Conservation (phyloP, 1,140 invertebrate genomes). For the Ceratosolen fusciceps region DNA sequence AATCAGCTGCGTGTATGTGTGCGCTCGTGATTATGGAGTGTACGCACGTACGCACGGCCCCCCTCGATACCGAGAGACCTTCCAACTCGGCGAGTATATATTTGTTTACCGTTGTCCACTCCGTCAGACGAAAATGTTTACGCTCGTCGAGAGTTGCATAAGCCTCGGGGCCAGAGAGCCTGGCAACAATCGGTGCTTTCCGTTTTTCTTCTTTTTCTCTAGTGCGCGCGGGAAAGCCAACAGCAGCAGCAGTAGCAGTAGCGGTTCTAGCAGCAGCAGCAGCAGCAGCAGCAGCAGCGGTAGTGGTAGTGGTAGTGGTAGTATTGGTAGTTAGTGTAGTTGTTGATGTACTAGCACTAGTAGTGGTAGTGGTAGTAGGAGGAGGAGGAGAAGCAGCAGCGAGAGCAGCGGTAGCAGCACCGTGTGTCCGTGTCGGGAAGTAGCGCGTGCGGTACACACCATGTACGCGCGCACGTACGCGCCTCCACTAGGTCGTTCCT, state of each 20-base stretch:
- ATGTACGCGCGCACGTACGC: not conserved
- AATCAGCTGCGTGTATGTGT: constrained; percentile 36
- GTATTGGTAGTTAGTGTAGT: no score
- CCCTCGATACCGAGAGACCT: not conserved
- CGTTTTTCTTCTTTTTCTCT: not conserved
- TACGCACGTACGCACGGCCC: not conserved
- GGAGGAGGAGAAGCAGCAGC: not conserved
- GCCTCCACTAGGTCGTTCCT: no score
- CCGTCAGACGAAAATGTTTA: constrained; percentile 54
- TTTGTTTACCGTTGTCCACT: constrained; percentile 32
- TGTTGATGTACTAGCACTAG: no score
- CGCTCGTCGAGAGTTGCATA: constrained; percentile 57
- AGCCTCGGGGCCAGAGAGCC: constrained; percentile 44
- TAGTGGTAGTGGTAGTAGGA: no score
- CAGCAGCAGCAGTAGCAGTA: not conserved
- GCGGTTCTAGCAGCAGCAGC: no score
- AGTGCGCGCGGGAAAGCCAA: constrained; percentile 58
- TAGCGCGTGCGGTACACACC: not conserved
- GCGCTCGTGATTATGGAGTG: not conserved
- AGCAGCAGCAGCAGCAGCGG: not conserved
- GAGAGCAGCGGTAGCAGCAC: not conserved
- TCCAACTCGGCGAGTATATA: not conserved
- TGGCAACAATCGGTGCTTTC: constrained; percentile 4
- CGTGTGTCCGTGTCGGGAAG: not conserved
- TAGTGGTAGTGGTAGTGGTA: not conserved